Percentiles rank a stretch among this genome's conserved stretches.
Conservation (phyloP, 2,113 vertebrate genomes). For the Sapayoa aenigma region DNA sequence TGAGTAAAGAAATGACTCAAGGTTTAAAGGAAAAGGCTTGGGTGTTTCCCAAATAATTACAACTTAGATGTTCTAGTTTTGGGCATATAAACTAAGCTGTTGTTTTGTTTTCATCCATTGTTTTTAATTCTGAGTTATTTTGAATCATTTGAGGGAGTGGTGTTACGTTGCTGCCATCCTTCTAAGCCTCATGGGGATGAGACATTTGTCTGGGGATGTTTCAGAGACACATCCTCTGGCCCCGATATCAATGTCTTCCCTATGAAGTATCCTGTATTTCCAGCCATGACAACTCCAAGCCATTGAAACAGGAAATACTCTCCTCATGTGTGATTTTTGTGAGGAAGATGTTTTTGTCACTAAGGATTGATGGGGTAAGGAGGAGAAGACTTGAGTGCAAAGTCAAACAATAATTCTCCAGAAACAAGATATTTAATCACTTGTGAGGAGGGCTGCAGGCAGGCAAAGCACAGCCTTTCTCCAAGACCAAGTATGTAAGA, state of each 20-base stretch:
- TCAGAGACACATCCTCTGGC: background rate
- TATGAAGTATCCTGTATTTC: background rate
- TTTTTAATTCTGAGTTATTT: background rate
- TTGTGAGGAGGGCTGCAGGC: background rate
- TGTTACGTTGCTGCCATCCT: background rate
- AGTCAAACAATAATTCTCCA: background rate
- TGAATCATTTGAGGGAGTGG: background rate
- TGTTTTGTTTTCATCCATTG: constrained; percentile 33
- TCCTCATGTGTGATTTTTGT: background rate
- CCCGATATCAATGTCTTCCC: background rate
- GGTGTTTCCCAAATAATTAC: constrained; percentile 36
- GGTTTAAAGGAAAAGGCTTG: constrained; percentile 49
- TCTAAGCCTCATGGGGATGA: background rate
- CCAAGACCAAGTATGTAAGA: background rate
- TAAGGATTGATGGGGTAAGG: background rate
- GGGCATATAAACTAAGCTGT: background rate
- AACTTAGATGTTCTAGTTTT: background rate
- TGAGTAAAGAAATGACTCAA: constrained; percentile 56
- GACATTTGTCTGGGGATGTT: background rate
- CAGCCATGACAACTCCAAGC: background rate
- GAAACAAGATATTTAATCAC: background rate
- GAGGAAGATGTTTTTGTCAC: background rate
- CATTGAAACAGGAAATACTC: background rate
- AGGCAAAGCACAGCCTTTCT: background rate
- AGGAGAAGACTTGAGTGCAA: background rate